These are phyloP conservation scores for Anguilla megastoma DNA, from an alignment of 2,797 vertebrate species.

Conservation along the genomic window DNA sequence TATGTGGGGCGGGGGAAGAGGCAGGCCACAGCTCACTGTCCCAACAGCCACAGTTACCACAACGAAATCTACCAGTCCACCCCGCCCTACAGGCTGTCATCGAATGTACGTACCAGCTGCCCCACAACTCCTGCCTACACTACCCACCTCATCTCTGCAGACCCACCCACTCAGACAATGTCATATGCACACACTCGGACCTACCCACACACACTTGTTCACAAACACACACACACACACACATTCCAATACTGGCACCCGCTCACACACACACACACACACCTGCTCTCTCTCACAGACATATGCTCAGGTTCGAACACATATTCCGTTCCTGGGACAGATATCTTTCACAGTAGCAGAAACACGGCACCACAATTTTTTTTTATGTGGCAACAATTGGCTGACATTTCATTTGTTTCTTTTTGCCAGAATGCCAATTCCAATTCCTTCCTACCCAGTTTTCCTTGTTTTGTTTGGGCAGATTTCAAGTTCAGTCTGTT, in stretches of 20 bases:
- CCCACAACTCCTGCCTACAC: not conserved
- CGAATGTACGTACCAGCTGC: constrained; percentile 52
- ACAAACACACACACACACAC: constrained; percentile 17
- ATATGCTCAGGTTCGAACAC: not conserved
- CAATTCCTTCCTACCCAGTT: not conserved
- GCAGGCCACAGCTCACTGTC: constrained; percentile 82
- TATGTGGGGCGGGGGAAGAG: constrained; percentile 88
- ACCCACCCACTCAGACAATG: constrained; percentile 23
- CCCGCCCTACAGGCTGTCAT: constrained; percentile 85
- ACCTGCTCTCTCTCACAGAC: not conserved
- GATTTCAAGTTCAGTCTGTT: not conserved
- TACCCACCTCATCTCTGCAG: not conserved
- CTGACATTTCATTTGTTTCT: not conserved
- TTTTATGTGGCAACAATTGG: not conserved
- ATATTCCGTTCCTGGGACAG: not conserved
- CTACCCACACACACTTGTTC: not conserved
- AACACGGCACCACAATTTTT: not conserved
- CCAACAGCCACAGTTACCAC: constrained; percentile 81
- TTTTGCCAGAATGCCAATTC: not conserved
- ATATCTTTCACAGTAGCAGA: not conserved
- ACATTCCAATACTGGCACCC: not conserved
- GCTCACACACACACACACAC: not conserved
- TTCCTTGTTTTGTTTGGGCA: not conserved
- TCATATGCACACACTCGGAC: not conserved
- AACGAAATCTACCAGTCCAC: constrained; percentile 89